phyloP scores from a whole-genome alignment of 2,113 vertebrate species.

The Emydura subglobosa region DNA sequence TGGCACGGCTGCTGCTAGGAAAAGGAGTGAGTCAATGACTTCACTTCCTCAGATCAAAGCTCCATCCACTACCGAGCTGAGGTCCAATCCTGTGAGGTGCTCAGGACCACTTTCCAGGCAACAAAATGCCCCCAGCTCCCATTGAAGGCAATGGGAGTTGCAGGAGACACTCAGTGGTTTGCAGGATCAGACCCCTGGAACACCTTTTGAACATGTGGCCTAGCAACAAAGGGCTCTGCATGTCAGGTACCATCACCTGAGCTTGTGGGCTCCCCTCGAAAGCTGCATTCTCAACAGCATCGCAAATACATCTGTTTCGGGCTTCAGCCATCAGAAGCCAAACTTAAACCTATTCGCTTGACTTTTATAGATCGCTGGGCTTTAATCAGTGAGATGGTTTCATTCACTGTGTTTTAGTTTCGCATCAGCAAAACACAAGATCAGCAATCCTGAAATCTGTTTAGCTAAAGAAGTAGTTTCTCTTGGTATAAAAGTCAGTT shows the following conservation, averaged over 20 bases:
- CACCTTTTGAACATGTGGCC: neutral
- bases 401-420: neutral
- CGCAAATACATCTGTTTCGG: neutral
- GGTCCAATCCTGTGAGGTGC: neutral
- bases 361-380: neutral
- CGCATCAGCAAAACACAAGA: neutral
- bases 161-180: neutral
- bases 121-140: rapidly evolving
- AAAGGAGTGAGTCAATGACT: neutral
- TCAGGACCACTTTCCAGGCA: neutral
- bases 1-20: neutral
- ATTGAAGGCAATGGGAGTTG: rapidly evolving
- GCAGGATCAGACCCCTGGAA: neutral
- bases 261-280: neutral
- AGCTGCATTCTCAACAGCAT: rapidly evolving
- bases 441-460: neutral
- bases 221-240: neutral
- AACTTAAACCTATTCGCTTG: neutral
- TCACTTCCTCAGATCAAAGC: neutral
- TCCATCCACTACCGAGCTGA: neutral
- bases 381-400: neutral
- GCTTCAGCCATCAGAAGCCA: neutral
- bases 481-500: neutral
- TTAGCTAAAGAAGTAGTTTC: slow-evolving; percentile 3
- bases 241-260: neutral